Evolutionary conservation across 53 echinoderm and acorn worm species (phyloP).

Genomic region (Apostichopus leukothele): DNA sequence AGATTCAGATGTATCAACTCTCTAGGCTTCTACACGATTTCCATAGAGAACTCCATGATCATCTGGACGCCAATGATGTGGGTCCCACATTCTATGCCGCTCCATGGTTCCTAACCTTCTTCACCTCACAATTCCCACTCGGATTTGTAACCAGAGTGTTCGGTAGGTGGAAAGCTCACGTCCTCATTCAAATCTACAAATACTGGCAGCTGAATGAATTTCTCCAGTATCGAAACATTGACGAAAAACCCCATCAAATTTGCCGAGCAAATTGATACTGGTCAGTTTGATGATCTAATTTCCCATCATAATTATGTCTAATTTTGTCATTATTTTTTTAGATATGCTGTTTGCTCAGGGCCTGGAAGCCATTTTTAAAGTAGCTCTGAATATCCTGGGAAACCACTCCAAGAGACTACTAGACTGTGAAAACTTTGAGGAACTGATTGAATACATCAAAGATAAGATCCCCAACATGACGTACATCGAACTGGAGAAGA

Average conservation of each 20-base stretch:
- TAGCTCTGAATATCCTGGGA: slow-evolving; percentile 87
- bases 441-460: slow-evolving; percentile 89
- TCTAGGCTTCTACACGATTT: slow-evolving; percentile 91
- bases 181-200: too few species aligned
- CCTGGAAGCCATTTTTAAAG: slow-evolving; percentile 94
- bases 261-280: too few species aligned
- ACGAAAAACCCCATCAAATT: too few species aligned
- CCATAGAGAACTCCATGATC: slow-evolving; percentile 86
- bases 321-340: slow-evolving; percentile 39
- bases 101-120: slow-evolving; percentile 97
- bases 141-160: slow-evolving; percentile 97
- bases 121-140: slow-evolving; percentile 95
- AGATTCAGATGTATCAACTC: slow-evolving; percentile 99
- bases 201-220: too few species aligned
- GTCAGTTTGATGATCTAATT: too few species aligned
- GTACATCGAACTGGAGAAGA: slow-evolving; percentile 89
- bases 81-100: slow-evolving; percentile 95
- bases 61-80: slow-evolving; percentile 89
- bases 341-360: slow-evolving; percentile 96
- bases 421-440: slow-evolving; percentile 84
- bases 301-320: not conserved
- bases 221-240: too few species aligned
- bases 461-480: slow-evolving; percentile 78
- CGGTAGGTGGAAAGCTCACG: slow-evolving; percentile 63
- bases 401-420: slow-evolving; percentile 81